Evolutionary conservation across 2,888 invertebrate genomes (phyloP), one percentile per base, ranked within the genome.

Genomic region (Mantis religiosa): DNA sequence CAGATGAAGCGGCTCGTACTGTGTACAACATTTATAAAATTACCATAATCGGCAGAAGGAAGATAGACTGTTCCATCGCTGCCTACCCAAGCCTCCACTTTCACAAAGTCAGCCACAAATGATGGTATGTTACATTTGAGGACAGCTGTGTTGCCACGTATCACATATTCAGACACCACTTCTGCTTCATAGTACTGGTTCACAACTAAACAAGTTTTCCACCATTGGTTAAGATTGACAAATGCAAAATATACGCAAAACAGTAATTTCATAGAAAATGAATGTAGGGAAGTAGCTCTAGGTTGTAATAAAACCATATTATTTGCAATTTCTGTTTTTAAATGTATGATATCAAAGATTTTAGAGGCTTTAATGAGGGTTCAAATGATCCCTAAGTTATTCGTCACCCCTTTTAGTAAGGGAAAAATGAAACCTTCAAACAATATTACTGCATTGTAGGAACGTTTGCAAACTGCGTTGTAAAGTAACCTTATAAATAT

Each of bases 91-190:
- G 97, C 96, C 93, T 97, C 96, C 89, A 98, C 98, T 93, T 96
- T 96, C 88, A 98, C 97, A 93, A 98, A 98, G 94, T 98, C 98
- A 85, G 97, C 96, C 90, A 98, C 97, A 93, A 98, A 98, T 91
- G 97, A 97, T 81, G 98, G 98, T 92, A 98, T 97, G 92, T 97
- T 97, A 94, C 98, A 98, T 93, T 97, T 97, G 85, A 98, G 94
- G 89, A 98, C 96, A 25, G 97, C 98, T 81, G 97, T 96, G 93
- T 98, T 98, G 88, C 98, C 97, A 91, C 96, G 95, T 92, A 98
- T 98, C 84, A 98, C 97, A 93, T 98, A 97, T 93, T 98, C 98
- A 90, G 97, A 97, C 91, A 97, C 97, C 91, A 98, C 98, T 94
- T 98, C 97, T 84, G 97, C 97, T 93, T 97, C 97, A 93, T 97